Percentiles rank a stretch among this genome's conserved stretches.
Conservation (phyloP, 2,888 invertebrate genomes). For the Cyaniris semiargus region DNA sequence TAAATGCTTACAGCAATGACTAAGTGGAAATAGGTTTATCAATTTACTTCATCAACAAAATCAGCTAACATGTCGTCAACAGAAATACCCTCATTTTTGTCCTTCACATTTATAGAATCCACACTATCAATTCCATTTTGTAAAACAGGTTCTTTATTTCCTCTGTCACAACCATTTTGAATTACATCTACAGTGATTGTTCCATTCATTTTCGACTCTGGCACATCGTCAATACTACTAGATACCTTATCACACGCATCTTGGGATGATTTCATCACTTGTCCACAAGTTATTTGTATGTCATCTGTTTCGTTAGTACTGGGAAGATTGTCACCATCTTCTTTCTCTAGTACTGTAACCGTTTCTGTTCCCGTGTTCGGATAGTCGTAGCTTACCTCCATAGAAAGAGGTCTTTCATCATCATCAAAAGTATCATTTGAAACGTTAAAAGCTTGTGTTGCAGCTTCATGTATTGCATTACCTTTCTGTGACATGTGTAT, state of each 20-base stretch:
- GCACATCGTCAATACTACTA: slow-evolving; percentile 38
- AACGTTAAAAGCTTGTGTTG: slow-evolving; percentile 54
- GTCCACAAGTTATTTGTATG: slow-evolving; percentile 69
- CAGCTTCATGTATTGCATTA: slow-evolving; percentile 48
- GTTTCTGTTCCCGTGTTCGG: slow-evolving; percentile 50
- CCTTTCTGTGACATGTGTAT: background rate
- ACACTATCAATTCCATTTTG: slow-evolving; percentile 42
- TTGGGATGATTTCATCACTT: slow-evolving; percentile 55
- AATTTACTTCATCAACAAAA: slow-evolving; percentile 70
- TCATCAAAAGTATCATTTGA: slow-evolving; percentile 53
- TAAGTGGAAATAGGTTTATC: slow-evolving; percentile 46
- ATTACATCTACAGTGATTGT: slow-evolving; percentile 43
- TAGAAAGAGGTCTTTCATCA: slow-evolving; percentile 53
- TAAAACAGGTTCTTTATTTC: slow-evolving; percentile 26
- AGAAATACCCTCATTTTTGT: slow-evolving; percentile 45
- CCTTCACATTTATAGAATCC: slow-evolving; percentile 41
- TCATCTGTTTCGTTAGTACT: slow-evolving; percentile 70
- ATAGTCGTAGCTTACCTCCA: slow-evolving; percentile 62
- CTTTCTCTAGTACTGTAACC: slow-evolving; percentile 55
- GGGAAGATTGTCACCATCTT: slow-evolving; percentile 65
- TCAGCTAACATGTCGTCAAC: slow-evolving; percentile 74
- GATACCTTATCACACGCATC: slow-evolving; percentile 48
- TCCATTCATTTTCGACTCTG: slow-evolving; percentile 53
- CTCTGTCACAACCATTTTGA: slow-evolving; percentile 43
- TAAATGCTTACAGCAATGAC: slow-evolving; percentile 1